phyloP scores from a whole-genome alignment of 2,113 vertebrate genomes.

The Serilophus lunatus region DNA sequence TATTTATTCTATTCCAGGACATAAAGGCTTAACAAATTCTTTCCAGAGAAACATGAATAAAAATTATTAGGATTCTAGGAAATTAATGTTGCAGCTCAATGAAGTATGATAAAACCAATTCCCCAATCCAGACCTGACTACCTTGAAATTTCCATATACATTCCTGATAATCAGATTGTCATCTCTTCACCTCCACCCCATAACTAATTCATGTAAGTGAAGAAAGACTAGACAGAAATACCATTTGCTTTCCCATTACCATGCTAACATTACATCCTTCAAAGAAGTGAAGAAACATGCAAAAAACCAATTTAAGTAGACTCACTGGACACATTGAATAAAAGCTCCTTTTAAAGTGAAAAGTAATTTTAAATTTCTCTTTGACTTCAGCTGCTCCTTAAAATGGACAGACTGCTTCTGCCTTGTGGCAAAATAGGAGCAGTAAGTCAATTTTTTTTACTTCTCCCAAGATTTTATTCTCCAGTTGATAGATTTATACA shows the following conservation, averaged over 20 bases:
- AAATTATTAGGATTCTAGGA: background rate
- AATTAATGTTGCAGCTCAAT: background rate
- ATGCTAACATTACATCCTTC: background rate
- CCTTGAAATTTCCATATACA: background rate
- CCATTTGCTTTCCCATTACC: background rate
- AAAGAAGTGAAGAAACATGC: background rate
- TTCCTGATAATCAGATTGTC: background rate
- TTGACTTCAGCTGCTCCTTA: background rate
- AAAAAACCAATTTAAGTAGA: background rate
- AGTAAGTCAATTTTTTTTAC: background rate
- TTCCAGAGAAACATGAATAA: background rate
- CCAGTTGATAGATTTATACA: background rate
- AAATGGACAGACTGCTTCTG: background rate
- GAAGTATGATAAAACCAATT: background rate
- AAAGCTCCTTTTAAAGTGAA: background rate
- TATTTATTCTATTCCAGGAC: background rate
- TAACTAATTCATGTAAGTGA: background rate
- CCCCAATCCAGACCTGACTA: background rate
- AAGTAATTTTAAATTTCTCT: background rate
- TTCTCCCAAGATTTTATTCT: background rate
- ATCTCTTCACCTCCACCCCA: background rate
- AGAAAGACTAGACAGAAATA: background rate
- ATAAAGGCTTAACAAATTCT: background rate
- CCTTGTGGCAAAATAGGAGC: background rate
- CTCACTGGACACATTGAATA: background rate